Conservation (phyloP, 1,140 invertebrate species). For the Cheumatopsyche charites region DNA sequence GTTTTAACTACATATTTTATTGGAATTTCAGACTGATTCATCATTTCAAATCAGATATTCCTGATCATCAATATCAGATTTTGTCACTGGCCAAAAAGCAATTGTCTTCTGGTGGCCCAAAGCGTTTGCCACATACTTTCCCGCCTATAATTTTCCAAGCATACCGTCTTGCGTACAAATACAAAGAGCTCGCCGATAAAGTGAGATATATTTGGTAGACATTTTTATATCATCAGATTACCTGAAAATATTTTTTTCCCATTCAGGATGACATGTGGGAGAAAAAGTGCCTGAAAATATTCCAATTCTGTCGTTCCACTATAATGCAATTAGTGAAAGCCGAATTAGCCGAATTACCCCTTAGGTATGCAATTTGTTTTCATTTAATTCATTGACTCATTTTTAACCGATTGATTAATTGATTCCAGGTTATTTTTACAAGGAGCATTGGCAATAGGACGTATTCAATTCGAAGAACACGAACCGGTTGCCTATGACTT, state of each 20-base stretch:
- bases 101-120: constrained; percentile 85
- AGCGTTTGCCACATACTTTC: constrained; percentile 87
- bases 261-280: constrained; percentile 95
- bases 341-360: constrained; percentile 89
- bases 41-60: constrained; percentile 82
- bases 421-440: constrained; percentile 80
- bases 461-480: constrained; percentile 92
- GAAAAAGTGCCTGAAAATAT: constrained; percentile 97
- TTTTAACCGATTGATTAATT: not conserved
- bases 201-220: constrained; percentile 54
- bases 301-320: constrained; percentile 96
- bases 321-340: constrained; percentile 93
- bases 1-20: no score
- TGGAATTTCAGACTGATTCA: constrained; percentile 77
- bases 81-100: constrained; percentile 87
- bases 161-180: constrained; percentile 87
- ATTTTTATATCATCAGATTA: not conserved
- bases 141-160: constrained; percentile 97
- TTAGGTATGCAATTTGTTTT: constrained; percentile 62
- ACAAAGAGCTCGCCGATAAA: constrained; percentile 76
- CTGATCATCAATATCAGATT: constrained; percentile 94
- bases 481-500: constrained; percentile 99
- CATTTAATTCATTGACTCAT: not conserved
- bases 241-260: constrained; percentile 37
- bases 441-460: constrained; percentile 90